Conservation (phyloP, 1,140 invertebrate genomes). For the Listronotus oregonensis region DNA sequence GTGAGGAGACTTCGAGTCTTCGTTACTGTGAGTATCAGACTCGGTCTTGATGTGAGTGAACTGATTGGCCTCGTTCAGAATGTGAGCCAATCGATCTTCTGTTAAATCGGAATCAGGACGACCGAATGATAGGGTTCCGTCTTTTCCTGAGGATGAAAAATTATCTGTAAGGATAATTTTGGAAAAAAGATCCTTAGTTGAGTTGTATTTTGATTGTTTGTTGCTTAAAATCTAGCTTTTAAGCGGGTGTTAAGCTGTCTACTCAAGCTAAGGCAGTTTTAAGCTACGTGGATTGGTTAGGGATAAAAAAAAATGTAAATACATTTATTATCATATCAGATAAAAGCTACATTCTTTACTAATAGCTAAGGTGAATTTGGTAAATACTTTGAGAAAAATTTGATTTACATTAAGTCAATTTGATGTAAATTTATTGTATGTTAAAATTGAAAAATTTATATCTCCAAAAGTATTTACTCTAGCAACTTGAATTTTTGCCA, state of each 20-base stretch:
- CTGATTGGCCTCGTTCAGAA: slow-evolving; percentile 87
- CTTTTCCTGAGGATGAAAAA: slow-evolving; percentile 72
- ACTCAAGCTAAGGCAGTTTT: not conserved
- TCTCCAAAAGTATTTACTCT: too few relatives aligned
- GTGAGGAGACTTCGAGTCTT: slow-evolving; percentile 81
- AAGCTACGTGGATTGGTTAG: not conserved
- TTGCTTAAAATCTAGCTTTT: slow-evolving; percentile 1
- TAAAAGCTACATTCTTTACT: too few relatives aligned
- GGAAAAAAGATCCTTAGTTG: slow-evolving; percentile 28
- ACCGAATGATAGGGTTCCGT: slow-evolving; percentile 75
- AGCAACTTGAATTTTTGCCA: too few relatives aligned
- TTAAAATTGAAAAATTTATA: too few relatives aligned
- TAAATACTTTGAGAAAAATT: too few relatives aligned
- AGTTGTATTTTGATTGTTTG: not conserved
- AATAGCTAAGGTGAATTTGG: too few relatives aligned
- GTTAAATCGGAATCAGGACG: slow-evolving; percentile 81
- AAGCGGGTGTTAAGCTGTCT: not conserved
- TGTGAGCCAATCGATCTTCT: slow-evolving; percentile 92
- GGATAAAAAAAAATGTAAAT: too few relatives aligned
- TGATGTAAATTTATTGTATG: too few relatives aligned
- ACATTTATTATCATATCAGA: too few relatives aligned
- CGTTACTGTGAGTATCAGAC: slow-evolving; percentile 73
- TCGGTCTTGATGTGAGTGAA: slow-evolving; percentile 60
- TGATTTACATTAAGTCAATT: too few relatives aligned
- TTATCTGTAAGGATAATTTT: slow-evolving; percentile 51